Percentiles rank a stretch among this genome's conserved stretches.
phyloP scores from a whole-genome alignment of 2,888 invertebrate species.

The Julus scandinavius region DNA sequence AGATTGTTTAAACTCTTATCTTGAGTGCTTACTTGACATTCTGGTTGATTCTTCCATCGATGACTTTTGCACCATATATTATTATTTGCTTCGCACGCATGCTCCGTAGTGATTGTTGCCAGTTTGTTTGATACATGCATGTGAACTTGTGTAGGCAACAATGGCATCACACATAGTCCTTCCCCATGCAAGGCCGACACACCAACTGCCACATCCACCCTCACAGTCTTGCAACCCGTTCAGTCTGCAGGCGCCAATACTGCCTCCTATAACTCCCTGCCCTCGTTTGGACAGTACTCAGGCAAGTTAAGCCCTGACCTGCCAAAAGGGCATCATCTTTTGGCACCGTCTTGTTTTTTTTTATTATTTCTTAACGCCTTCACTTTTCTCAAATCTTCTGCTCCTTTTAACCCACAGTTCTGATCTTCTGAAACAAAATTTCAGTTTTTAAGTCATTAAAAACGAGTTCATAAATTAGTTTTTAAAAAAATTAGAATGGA shows the following conservation, averaged over 20 bases:
- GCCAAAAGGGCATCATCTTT: conserved; percentile 45
- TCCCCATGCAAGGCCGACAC: conserved; percentile 61
- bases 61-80: conserved; percentile 45
- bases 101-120: conserved; percentile 53
- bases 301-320: conserved; percentile 65
- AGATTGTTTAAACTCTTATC: too few relatives aligned
- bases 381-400: not conserved
- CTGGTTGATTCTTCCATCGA: not conserved
- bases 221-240: conserved; percentile 74
- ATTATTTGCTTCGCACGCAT: conserved; percentile 52
- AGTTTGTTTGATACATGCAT: conserved; percentile 51
- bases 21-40: not conserved
- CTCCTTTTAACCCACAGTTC: too few relatives aligned
- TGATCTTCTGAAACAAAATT: too few relatives aligned
- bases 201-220: conserved; percentile 64
- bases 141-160: conserved; percentile 58
- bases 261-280: conserved; percentile 68
- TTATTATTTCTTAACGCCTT: not conserved
- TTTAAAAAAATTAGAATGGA: too few relatives aligned
- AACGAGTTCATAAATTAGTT: too few relatives aligned
- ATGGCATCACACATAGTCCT: conserved; percentile 60
- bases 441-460: too few relatives aligned
- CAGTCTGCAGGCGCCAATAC: conserved; percentile 64
- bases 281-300: conserved; percentile 78
- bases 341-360: conserved; percentile 20